Percentiles rank a stretch among this genome's conserved stretches.
These are phyloP conservation scores for Nymphalis polychloros DNA, from an alignment of 2,888 invertebrate species.

Conservation along the genomic window DNA sequence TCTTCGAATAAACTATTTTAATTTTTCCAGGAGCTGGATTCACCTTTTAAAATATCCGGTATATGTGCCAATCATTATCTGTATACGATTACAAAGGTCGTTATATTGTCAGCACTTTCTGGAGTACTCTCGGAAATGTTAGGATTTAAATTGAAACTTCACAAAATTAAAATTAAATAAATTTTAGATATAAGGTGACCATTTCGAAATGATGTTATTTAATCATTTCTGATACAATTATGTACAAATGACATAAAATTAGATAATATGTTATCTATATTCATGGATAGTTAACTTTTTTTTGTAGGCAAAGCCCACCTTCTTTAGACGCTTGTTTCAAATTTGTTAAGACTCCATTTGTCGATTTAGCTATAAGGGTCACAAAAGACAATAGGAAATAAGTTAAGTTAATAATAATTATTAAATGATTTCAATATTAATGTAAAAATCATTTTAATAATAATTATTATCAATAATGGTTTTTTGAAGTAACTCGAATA, in stretches of 20 bases:
- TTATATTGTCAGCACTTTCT: conserved; percentile 96
- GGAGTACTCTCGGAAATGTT: conserved; percentile 97
- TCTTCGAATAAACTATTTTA: background rate
- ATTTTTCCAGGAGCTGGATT: conserved; percentile 91
- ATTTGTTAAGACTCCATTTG: background rate
- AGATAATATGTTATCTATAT: background rate
- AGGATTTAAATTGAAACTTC: conserved; percentile 97
- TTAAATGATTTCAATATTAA: background rate
- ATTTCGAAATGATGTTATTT: too few species aligned
- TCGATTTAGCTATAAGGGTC: conserved; percentile 22
- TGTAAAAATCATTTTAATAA: background rate
- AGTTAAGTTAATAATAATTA: conserved; percentile 9
- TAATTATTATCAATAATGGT: background rate
- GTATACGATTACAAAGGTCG: conserved; percentile 97
- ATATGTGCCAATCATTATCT: conserved; percentile 97
- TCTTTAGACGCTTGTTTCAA: conserved; percentile 8
- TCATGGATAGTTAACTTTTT: background rate
- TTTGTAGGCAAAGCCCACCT: conserved; percentile 4
- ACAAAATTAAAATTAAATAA: conserved; percentile 96
- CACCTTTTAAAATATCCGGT: conserved; percentile 98
- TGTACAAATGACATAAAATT: background rate
- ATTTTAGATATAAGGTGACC: background rate
- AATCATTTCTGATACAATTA: background rate
- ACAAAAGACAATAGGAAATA: conserved; percentile 36
- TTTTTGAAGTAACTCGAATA: background rate